phyloP scores from a whole-genome alignment of 2,888 invertebrate genomes.

The Myathropa florea region DNA sequence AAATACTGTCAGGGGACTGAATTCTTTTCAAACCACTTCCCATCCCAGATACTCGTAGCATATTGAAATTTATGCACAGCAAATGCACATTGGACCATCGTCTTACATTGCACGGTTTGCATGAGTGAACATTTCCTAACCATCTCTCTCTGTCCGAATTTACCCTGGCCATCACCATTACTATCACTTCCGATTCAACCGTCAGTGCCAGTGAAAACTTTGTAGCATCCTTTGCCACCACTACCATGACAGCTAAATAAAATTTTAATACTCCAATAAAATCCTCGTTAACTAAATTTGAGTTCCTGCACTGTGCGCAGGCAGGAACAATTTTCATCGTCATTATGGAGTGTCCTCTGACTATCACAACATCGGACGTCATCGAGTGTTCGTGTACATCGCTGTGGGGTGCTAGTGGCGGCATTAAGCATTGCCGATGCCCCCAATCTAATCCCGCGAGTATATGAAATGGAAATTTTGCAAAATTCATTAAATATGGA shows the following conservation, averaged over 20 bases:
- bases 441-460: slow-evolving; percentile 57
- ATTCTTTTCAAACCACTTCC: not conserved
- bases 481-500: slow-evolving; percentile 59
- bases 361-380: slow-evolving; percentile 55
- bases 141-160: not conserved
- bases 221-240: not conserved
- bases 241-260: slow-evolving; percentile 43
- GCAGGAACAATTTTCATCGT: not conserved
- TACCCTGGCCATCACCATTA: not conserved
- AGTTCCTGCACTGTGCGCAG: slow-evolving; percentile 6
- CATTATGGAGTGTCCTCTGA: slow-evolving; percentile 19
- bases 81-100: slow-evolving; percentile 48
- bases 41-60: not conserved
- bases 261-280: slow-evolving; percentile 67
- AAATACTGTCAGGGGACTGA: slow-evolving; percentile 37
- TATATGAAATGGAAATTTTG: slow-evolving; percentile 58
- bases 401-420: slow-evolving; percentile 36
- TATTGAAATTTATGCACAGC: slow-evolving; percentile 58
- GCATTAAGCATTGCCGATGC: slow-evolving; percentile 57
- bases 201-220: not conserved
- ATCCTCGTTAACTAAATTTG: slow-evolving; percentile 64
- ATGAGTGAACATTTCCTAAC: slow-evolving; percentile 29
- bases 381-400: slow-evolving; percentile 41
- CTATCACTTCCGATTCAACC: not conserved
- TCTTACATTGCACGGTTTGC: slow-evolving; percentile 33